Evolutionary conservation across 2,888 invertebrate genomes (phyloP).

Genomic region (Polymixis flavicincta): DNA sequence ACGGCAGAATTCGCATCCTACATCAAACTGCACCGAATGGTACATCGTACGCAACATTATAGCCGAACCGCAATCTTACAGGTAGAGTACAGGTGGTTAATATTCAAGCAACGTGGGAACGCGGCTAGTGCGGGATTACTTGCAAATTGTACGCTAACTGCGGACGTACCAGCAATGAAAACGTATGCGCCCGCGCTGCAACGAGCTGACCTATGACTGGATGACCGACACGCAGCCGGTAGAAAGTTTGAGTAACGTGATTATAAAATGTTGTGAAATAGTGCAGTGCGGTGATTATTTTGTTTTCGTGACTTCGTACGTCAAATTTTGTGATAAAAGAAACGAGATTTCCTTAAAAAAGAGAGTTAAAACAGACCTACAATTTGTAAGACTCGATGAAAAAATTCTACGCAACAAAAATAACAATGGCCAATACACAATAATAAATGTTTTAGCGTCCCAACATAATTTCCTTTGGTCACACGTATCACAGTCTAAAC

Average conservation of each 20-base stretch:
- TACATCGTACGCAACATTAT: conserved; percentile 44
- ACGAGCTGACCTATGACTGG: conserved; percentile 66
- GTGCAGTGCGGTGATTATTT: conserved; percentile 24
- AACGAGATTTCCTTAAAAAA: background rate
- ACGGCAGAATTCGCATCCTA: background rate
- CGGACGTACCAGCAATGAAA: conserved; percentile 62
- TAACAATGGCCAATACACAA: background rate
- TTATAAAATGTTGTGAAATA: conserved; percentile 61
- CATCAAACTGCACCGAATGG: conserved; percentile 25
- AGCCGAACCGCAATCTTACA: conserved; percentile 38
- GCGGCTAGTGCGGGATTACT: conserved; percentile 69
- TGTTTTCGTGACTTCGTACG: background rate
- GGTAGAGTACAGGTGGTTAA: conserved; percentile 45
- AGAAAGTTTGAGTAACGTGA: conserved; percentile 61
- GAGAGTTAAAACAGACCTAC: background rate
- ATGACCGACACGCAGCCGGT: conserved; percentile 58
- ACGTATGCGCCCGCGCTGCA: conserved; percentile 60
- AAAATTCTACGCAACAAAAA: background rate
- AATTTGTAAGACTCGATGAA: background rate
- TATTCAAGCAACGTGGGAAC: conserved; percentile 64
- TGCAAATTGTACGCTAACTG: conserved; percentile 76
- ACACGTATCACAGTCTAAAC: conserved; percentile 32
- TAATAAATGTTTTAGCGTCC: conserved; percentile 3
- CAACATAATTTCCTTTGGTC: conserved; percentile 46
- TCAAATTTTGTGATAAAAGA: background rate